Evolutionary conservation across 2,113 vertebrate species (phyloP).

Genomic region (Aegotheles bennettii): DNA sequence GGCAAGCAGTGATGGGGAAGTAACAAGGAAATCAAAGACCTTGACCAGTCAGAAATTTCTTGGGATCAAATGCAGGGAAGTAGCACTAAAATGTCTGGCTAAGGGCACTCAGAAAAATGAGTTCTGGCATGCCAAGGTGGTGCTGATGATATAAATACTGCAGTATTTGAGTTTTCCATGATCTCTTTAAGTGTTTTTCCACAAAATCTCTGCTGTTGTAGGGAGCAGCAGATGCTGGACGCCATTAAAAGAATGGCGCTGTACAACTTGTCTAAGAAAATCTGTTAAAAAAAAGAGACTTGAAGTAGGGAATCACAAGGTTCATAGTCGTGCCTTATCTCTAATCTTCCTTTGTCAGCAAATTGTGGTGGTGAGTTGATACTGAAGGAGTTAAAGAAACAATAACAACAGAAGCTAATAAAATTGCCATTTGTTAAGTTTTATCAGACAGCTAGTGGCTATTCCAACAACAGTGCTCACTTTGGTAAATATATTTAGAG

Average conservation of each 20-base stretch:
- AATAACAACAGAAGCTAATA: conserved; percentile 8
- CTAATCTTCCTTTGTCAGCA: neutral
- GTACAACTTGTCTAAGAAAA: neutral
- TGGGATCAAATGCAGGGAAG: neutral
- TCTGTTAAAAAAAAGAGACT: neutral
- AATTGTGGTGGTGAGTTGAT: neutral
- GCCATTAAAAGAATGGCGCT: neutral
- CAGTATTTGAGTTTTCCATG: neutral
- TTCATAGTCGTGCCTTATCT: neutral
- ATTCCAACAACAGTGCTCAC: neutral
- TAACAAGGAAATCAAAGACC: conserved; percentile 13
- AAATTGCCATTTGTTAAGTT: neutral
- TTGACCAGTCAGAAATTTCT: neutral
- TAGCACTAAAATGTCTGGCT: neutral
- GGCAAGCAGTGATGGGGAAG: neutral
- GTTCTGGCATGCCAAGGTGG: neutral
- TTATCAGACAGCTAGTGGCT: neutral
- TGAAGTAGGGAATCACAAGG: neutral
- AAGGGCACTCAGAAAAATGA: neutral
- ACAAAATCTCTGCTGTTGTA: neutral
- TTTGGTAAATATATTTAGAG: neutral
- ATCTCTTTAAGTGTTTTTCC: neutral
- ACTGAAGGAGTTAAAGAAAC: conserved; percentile 7
- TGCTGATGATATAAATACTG: neutral
- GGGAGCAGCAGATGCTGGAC: neutral